Evolutionary conservation across 2,888 invertebrate species (phyloP), one percentile per base, ranked within the genome.

Genomic region (Acanthopleura granulata): DNA sequence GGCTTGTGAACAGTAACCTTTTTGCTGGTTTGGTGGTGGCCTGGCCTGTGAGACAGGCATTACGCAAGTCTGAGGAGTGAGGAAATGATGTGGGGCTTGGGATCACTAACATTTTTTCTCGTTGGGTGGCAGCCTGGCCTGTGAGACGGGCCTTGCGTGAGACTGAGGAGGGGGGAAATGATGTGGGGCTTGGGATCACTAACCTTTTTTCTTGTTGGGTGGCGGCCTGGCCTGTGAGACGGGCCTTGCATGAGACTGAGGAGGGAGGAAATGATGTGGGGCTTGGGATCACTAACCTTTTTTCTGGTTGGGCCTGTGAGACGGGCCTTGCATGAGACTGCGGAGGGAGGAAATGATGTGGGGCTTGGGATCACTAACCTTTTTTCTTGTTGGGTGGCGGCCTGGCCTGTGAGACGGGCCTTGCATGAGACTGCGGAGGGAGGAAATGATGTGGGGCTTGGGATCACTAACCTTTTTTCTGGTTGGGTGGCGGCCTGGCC

Each of bases 221-320:
- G 88, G 85, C 0, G 86, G 89, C 75, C 87, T 77, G 29, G 87
- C 88, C 78, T 86, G 87, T 57, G 87, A 84, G 61, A 89, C 82
- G 9, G 89, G 89, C 72, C 87, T 78, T 49, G 89, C 84, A 57
- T 74, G 83, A 74, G 27, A 78, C 92, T 91, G 90, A 93, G 91
- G 89, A 93, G 0, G 96, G 95, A 82, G 92, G 3, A 57, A 57
- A 12, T 18, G 18, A 18, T 57, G 57, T 9, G 92, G 0, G 79
- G 81, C 22, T 27, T 1, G 27, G 70, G 71, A 16, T 30, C 57
- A 49, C 40, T 78, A 78, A 14, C 78, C 74, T 50, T 57, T 49
- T 6, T 76, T 40, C 9, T 9, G 40, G 40, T 3, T 40, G 3
- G 40, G 40, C 40, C 40, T 40, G 40, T 3, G 40, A 40, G 40